phyloP scores from a whole-genome alignment of 2,113 vertebrate genomes.

The Pipa parva region DNA sequence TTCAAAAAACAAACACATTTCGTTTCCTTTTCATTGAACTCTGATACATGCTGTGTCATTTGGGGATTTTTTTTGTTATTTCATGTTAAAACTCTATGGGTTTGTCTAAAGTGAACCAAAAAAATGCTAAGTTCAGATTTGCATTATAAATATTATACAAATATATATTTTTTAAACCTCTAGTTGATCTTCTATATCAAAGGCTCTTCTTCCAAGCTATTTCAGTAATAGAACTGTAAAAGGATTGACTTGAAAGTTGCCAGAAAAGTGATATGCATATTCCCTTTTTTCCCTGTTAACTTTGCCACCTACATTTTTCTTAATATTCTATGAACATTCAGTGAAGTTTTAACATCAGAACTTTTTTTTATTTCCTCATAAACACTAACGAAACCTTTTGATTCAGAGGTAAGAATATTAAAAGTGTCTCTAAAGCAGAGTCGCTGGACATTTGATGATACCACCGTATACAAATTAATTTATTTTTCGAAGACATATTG shows the following conservation, averaged over 20 bases:
- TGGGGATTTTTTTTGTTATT: conserved; percentile 55
- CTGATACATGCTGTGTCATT: conserved; percentile 57
- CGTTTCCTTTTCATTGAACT: conserved; percentile 60
- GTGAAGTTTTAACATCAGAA: neutral
- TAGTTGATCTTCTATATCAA: conserved; percentile 72
- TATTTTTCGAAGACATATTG: no score
- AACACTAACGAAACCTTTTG: neutral
- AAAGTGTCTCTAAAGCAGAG: no score
- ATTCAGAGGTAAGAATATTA: no score
- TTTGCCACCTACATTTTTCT: conserved; percentile 36
- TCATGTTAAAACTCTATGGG: conserved; percentile 63
- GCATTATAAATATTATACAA: conserved; percentile 73
- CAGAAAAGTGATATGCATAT: conserved; percentile 45
- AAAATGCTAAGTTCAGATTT: conserved; percentile 66
- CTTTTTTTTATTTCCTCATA: neutral
- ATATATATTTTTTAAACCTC: conserved; percentile 63
- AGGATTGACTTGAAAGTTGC: conserved; percentile 69
- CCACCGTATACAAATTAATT: no score
- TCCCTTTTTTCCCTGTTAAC: conserved; percentile 39
- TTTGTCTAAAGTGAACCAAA: conserved; percentile 56
- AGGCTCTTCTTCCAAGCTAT: conserved; percentile 65
- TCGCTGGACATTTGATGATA: no score
- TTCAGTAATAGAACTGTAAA: conserved; percentile 70
- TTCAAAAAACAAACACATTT: conserved; percentile 51
- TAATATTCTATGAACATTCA: neutral